A percentile compares a stretch with the other conserved stretches of the same genome.
phyloP scores from a whole-genome alignment of 2,888 invertebrate species.

The Macrosoma leucophasiata region DNA sequence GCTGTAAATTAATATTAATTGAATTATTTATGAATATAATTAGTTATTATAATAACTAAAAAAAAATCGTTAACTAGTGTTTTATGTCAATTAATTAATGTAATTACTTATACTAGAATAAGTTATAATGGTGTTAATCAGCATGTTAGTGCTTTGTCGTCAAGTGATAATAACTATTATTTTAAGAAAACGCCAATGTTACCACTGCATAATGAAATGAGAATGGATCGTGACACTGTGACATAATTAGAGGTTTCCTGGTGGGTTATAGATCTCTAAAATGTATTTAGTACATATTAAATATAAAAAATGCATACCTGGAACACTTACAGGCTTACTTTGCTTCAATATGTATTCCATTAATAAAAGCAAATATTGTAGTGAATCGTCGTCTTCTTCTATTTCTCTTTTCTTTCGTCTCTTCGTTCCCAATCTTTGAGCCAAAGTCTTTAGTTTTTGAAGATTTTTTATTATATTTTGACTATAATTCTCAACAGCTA shows the following conservation, averaged over 20 bases:
- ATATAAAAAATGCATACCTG: constrained; percentile 35
- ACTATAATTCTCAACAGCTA: constrained; percentile 37
- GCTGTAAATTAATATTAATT: no score
- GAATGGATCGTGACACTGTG: no score
- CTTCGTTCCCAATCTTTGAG: constrained; percentile 35
- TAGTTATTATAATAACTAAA: constrained; percentile 2
- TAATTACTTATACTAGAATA: no score
- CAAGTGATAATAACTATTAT: no score
- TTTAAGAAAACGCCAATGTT: no score
- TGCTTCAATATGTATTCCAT: constrained; percentile 57
- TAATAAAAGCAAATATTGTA: constrained; percentile 51
- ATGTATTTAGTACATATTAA: constrained; percentile 1
- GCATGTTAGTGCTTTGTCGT: no score
- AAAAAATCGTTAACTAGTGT: no score
- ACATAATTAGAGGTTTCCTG: no score
- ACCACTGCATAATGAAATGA: no score
- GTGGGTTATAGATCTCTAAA: no score
- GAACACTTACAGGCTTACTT: constrained; percentile 36
- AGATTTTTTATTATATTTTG: constrained; percentile 49
- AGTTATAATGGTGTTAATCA: no score
- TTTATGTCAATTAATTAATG: no score
- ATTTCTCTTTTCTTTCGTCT: constrained; percentile 37
- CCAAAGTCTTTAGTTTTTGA: constrained; percentile 44
- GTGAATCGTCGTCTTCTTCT: constrained; percentile 36
- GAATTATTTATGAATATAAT: constrained; percentile 1